Percentiles rank a stretch among this genome's conserved stretches.
These are phyloP conservation scores for Thysanoteuthis rhombus DNA, from an alignment of 2,888 invertebrate species.

Conservation along the genomic window DNA sequence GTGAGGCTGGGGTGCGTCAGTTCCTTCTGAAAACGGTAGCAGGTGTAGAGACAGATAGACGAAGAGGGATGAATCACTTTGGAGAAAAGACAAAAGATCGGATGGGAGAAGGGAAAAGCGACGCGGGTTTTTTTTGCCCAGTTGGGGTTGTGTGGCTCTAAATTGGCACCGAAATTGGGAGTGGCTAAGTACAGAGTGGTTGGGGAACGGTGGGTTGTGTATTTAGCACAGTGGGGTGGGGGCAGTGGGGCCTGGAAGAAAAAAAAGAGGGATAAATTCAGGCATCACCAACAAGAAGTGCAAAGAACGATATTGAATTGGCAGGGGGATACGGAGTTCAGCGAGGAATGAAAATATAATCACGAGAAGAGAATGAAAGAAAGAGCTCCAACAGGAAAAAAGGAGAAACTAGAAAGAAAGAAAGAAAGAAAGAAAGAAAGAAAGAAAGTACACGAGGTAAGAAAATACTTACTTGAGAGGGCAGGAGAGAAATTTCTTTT, in stretches of 20 bases:
- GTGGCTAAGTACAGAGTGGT: not conserved
- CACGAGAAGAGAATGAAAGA: not conserved
- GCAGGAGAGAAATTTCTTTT: not conserved
- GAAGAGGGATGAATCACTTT: not conserved
- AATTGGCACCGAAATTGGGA: not conserved
- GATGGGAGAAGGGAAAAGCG: not conserved
- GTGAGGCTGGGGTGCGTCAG: not conserved
- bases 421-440: no score
- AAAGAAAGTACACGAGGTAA: not conserved
- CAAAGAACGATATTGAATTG: not conserved
- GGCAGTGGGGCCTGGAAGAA: no score
- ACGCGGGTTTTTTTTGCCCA: not conserved
- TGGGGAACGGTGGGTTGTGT: accelerated
- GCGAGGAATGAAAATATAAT: not conserved
- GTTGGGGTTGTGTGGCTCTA: not conserved
- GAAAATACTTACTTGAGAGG: not conserved
- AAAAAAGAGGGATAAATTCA: no score
- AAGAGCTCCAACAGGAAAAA: no score
- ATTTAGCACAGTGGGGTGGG: no score
- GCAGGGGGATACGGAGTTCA: not conserved
- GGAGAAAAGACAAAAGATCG: not conserved
- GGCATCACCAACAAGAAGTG: not conserved
- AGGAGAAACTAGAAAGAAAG: no score
- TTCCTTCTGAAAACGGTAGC: not conserved
- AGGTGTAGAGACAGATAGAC: not conserved